Base-by-base conservation (phyloP, 2,888 invertebrate genomes). In the Hypomecis punctinalis region DNA sequence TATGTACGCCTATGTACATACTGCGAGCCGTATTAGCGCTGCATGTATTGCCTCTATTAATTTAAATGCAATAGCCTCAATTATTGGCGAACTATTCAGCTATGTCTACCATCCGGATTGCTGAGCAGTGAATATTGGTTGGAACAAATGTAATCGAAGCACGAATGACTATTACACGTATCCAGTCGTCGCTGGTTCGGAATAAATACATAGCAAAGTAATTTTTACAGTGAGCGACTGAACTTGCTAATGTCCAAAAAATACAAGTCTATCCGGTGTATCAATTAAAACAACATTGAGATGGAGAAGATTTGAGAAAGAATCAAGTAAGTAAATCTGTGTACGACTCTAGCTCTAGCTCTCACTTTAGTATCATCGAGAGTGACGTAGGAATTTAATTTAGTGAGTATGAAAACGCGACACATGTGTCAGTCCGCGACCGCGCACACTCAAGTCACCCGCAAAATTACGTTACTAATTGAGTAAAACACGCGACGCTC, bases 401-500 rank as follows among this genome's bases (percentile, higher is more conserved):
- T 74, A 75, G 80, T 75, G 71, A 80, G 78, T 79, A 80, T 82
- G 86, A 84, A 84, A 84, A 82, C 80, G 80, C 79, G 78, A 78
- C 81, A 79, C 70, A 79, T 65, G 72, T 82, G 81, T 79, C 79
- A 80, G 86, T 83, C 84, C 80, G 82, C 85, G 85, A 83, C 84
- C 87, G 84, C 89, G 88, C 86, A 88, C 87, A 89, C 91, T 91
- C 91, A 89, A 91, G 91, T 91, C 91, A 89, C 88, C 92, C 92
- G 87, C 92, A 92, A 91, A 93, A 93, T 93, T 92, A 92, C 91
- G 90, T 92, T 91, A 91, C 92, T 93, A 93, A 93, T 93, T 93
- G 93, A 92, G 89, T 93, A 91, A 92, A 93, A 93, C 92, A 92
- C 91, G 92, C 92, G 92, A 91, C 90, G 88, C 91, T 92, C 90